Percentiles rank a stretch among this genome's conserved stretches.
Evolutionary conservation across 2,888 invertebrate species (phyloP).

Genomic region (Stratiomys singularior): DNA sequence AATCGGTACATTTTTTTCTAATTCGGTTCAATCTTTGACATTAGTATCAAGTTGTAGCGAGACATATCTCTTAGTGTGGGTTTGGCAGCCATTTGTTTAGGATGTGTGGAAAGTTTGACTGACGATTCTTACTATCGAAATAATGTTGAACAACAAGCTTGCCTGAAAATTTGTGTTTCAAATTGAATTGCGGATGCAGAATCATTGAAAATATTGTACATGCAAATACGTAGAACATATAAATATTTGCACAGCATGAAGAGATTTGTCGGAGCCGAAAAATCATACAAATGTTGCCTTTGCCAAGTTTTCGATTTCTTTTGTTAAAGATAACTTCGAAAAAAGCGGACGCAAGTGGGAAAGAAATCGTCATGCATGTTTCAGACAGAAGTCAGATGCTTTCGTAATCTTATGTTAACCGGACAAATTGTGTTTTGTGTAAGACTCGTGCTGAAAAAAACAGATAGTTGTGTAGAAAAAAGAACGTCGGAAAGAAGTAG

Average conservation of each 20-base stretch:
- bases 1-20: conserved; percentile 10
- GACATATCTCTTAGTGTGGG: background rate
- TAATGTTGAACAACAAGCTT: background rate
- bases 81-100: background rate
- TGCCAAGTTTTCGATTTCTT: too few relatives aligned
- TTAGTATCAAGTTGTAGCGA: background rate
- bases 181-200: background rate
- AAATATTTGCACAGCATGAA: background rate
- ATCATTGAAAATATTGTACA: background rate
- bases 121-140: background rate
- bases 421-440: too few relatives aligned
- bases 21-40: conserved; percentile 4
- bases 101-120: background rate
- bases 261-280: background rate
- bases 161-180: background rate
- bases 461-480: too few relatives aligned
- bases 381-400: too few relatives aligned
- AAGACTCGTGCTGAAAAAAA: too few relatives aligned
- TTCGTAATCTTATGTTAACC: too few relatives aligned
- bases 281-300: too few relatives aligned
- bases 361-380: too few relatives aligned
- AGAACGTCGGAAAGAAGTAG: too few relatives aligned
- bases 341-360: too few relatives aligned
- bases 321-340: too few relatives aligned
- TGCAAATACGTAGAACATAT: background rate